Percentiles rank a stretch among this genome's conserved stretches.
phyloP scores from a whole-genome alignment of 2,113 vertebrate genomes.

The Bos indicus region DNA sequence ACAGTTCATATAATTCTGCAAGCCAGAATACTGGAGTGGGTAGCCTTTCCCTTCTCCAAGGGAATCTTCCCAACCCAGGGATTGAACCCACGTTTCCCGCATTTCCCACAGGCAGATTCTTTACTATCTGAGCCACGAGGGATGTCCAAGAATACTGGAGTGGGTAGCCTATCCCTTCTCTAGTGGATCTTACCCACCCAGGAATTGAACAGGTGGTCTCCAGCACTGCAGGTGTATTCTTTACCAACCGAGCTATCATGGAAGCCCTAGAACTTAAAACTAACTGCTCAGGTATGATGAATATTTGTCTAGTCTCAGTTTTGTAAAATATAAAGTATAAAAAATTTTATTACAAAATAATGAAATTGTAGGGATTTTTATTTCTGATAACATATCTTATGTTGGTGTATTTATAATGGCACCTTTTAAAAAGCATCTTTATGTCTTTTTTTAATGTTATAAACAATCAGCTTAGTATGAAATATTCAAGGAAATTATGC shows the following conservation, averaged over 20 bases:
- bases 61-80: no score
- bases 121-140: no score
- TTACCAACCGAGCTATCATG: background rate
- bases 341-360: background rate
- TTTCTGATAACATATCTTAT: background rate
- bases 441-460: background rate
- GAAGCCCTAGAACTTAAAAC: background rate
- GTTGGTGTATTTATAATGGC: background rate
- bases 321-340: background rate
- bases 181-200: no score
- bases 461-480: background rate
- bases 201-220: background rate
- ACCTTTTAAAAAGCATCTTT: background rate
- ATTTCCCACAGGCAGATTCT: no score
- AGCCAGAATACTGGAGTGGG: background rate
- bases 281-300: background rate
- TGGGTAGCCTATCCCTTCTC: no score
- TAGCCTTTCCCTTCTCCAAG: no score
- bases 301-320: background rate
- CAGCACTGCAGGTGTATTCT: background rate
- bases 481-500: conserved; percentile 47
- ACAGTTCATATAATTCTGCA: background rate
- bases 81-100: fast-evolving
- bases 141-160: no score
- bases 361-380: background rate